These are phyloP conservation scores for Micromesistius poutassou DNA, from an alignment of 2,797 vertebrate genomes.

Conservation along the genomic window DNA sequence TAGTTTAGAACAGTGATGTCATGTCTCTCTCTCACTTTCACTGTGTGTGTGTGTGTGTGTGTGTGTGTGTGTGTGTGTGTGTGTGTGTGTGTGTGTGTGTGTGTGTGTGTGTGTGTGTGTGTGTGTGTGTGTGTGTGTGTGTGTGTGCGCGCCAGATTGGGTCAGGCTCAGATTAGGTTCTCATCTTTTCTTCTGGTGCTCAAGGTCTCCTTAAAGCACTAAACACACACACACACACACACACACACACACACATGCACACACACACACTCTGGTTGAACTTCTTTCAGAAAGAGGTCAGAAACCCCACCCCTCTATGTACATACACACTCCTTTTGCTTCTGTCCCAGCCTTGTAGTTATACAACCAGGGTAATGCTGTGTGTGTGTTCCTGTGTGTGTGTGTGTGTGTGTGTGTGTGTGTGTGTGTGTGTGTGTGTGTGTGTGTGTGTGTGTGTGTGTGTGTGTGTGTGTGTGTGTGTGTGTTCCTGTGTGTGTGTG, in stretches of 20 bases:
- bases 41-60: conserved; percentile 42
- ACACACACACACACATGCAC: conserved; percentile 26
- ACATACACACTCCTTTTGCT: conserved; percentile 22
- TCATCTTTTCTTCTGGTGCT: conserved; percentile 67
- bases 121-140: conserved; percentile 35
- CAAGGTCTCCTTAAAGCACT: conserved; percentile 66
- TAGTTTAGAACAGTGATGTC: conserved; percentile 68
- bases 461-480: conserved; percentile 45
- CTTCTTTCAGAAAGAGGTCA: conserved; percentile 15
- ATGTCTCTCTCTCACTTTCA: conserved; percentile 68
- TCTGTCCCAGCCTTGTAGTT: conserved; percentile 55
- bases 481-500: conserved; percentile 26
- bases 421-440: conserved; percentile 22
- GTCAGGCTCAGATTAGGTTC: conserved; percentile 70
- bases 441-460: conserved; percentile 51
- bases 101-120: conserved; percentile 19
- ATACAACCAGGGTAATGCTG: conserved; percentile 51
- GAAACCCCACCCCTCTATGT: conserved; percentile 1
- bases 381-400: conserved; percentile 30
- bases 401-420: conserved; percentile 29
- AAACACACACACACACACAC: conserved; percentile 20
- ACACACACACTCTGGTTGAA: conserved; percentile 19
- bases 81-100: conserved; percentile 36
- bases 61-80: conserved; percentile 31
- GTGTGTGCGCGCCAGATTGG: conserved; percentile 57